Conservation (phyloP, 2,888 invertebrate genomes). For the Ceraclea dissimilis region DNA sequence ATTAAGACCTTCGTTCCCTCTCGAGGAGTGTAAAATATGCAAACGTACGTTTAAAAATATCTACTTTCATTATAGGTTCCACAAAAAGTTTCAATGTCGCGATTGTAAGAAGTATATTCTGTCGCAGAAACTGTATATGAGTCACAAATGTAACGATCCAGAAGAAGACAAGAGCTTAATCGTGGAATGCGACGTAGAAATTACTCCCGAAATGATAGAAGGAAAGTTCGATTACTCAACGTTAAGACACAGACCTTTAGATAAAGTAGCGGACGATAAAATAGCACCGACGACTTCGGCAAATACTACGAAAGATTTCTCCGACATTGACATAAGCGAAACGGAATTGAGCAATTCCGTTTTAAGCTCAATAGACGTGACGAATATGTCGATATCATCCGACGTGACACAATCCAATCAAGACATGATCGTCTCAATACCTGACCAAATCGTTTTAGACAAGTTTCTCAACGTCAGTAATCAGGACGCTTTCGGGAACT, state of each 20-base stretch:
- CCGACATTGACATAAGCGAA: conserved; percentile 16
- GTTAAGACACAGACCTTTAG: conserved; percentile 8
- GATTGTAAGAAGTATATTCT: conserved; percentile 42
- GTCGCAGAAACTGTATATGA: conserved; percentile 35
- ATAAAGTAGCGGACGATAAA: neutral
- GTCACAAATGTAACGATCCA: conserved; percentile 37
- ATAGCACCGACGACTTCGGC: neutral
- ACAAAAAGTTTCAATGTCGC: conserved; percentile 49
- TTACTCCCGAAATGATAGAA: conserved; percentile 31
- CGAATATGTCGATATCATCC: conserved; percentile 7
- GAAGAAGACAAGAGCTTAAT: conserved; percentile 40
- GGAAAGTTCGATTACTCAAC: conserved; percentile 16
- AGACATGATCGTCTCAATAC: conserved; percentile 16
- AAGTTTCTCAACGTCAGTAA: neutral
- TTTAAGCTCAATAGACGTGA: conserved; percentile 10
- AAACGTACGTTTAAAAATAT: conserved; percentile 51
- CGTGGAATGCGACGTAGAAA: conserved; percentile 37
- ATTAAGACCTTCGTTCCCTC: conserved; percentile 39
- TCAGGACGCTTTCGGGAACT: conserved; percentile 14
- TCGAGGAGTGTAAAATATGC: conserved; percentile 54
- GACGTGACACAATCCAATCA: conserved; percentile 9
- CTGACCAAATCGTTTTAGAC: conserved; percentile 10
- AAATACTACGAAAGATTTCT: neutral
- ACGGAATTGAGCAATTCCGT: conserved; percentile 12
- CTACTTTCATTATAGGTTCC: conserved; percentile 55